A percentile compares a stretch with the other conserved stretches of the same genome.
phyloP scores from a whole-genome alignment of 2,888 invertebrate genomes.

The Aphidius colemani region DNA sequence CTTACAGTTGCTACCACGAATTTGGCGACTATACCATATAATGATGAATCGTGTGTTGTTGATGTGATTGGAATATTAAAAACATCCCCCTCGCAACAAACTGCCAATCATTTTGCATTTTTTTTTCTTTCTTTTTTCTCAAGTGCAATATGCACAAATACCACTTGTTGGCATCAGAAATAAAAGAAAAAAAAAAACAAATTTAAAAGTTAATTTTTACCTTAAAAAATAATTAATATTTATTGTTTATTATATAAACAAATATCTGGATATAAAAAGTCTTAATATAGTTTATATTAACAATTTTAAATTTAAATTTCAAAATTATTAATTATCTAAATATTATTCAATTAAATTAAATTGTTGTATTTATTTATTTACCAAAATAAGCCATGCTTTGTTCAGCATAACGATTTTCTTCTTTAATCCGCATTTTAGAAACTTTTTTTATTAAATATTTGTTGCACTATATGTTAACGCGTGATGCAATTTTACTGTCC shows the following conservation, averaged over 20 bases:
- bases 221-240: no score
- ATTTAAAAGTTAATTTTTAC: not conserved
- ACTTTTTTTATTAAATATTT: slow-evolving; percentile 3
- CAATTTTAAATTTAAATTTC: no score
- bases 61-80: slow-evolving; percentile 21
- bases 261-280: no score
- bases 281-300: no score
- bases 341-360: no score
- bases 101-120: no score
- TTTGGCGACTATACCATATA: slow-evolving; percentile 51
- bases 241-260: no score
- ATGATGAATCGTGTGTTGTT: slow-evolving; percentile 33
- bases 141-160: not conserved
- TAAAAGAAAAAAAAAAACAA: not conserved
- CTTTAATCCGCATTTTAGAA: slow-evolving; percentile 49
- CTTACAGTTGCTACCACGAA: slow-evolving; percentile 39
- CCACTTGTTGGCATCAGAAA: not conserved
- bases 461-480: slow-evolving; percentile 13
- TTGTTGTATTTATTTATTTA: slow-evolving; percentile 34
- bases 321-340: no score
- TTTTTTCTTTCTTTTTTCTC: not conserved
- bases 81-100: not conserved
- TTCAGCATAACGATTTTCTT: slow-evolving; percentile 50
- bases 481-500: slow-evolving; percentile 15
- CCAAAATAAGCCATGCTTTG: slow-evolving; percentile 52